Evolutionary conservation across 2,888 invertebrate genomes (phyloP), one percentile per base, ranked within the genome.

Genomic region (Drosophila anomelani): DNA sequence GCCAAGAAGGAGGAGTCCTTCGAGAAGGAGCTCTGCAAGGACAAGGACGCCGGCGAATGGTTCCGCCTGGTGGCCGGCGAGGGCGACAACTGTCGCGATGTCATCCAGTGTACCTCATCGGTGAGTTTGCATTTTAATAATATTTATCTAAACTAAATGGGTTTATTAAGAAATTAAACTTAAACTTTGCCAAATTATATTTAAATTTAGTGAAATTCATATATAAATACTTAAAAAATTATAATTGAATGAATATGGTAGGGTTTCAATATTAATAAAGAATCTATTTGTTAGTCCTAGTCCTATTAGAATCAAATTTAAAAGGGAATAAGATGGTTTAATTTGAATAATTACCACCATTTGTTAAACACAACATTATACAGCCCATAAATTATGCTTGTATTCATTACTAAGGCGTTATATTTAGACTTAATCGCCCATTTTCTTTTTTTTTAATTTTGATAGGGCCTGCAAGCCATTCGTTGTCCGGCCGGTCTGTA

Each of bases 41-140:
- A 97, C 94, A 97, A 97, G 94, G 97, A 97, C 93, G 97, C 98
- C 58, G 97, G 97, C 78, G 98, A 98, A 93, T 98, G 97, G 97
- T 98, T 98, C 94, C 95, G 98, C 91, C 94, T 98, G 91, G 96
- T 96, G 75, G 95, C 96, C 75, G 97, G 97, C 87, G 97, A 97
- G 87, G 97, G 96, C 89, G 97, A 97, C 93, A 96, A 96, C 93
- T 98, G 98, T 93, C 96, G 98, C 92, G 97, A 98, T 94, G 98
- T 98, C 92, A 98, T 98, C 92, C 98, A 98, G 93, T 98, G 98
- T 93, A 98, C 98, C 81, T 96, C 97, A 92, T 97, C 97, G 92
- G 97, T 97, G 92, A 94, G 95, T 95, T 23, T 1, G 9, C 51
- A 17, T 17, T 17, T 49, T 2, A 49, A 10, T n/a, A n/a, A 20